phyloP scores from a whole-genome alignment of 2,113 vertebrate species.

The Hoplias malabaricus region DNA sequence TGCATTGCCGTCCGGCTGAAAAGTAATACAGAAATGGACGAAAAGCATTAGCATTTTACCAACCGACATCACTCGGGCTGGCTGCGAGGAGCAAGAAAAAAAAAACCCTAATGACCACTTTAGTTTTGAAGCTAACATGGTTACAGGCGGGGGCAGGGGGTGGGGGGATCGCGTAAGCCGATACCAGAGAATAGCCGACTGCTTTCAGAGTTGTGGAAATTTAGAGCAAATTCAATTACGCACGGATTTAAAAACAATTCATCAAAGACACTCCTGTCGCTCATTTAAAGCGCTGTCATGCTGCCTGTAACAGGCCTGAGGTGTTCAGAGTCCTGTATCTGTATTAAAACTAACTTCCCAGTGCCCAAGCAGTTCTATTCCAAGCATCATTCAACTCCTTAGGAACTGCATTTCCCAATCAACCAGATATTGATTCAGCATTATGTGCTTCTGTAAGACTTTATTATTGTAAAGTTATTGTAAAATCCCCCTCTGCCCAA shows the following conservation, averaged over 20 bases:
- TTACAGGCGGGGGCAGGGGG: conserved; percentile 70
- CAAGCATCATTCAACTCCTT: too few species aligned
- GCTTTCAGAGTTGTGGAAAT: conserved; percentile 77
- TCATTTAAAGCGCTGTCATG: conserved; percentile 65
- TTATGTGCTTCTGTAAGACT: too few species aligned
- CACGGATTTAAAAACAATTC: conserved; percentile 84
- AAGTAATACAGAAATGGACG: conserved; percentile 80
- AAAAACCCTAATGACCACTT: conserved; percentile 77
- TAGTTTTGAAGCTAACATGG: conserved; percentile 75
- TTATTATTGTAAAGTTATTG: too few species aligned
- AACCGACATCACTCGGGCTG: conserved; percentile 44
- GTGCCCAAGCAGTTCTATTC: too few species aligned
- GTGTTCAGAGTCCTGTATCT: background rate
- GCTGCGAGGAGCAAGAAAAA: conserved; percentile 30
- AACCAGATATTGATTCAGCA: too few species aligned
- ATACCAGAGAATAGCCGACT: conserved; percentile 68
- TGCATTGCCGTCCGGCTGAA: conserved; percentile 81
- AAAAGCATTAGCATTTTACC: conserved; percentile 62
- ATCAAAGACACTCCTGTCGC: conserved; percentile 78
- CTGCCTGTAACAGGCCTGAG: conserved; percentile 49
- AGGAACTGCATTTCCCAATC: too few species aligned
- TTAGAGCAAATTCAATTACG: conserved; percentile 77
- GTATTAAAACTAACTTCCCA: background rate
- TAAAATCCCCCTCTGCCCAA: too few species aligned
- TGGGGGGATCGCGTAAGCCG: conserved; percentile 75